Evolutionary conservation across 2,113 vertebrate genomes (phyloP).

Genomic region (Hemiscyllium ocellatum): DNA sequence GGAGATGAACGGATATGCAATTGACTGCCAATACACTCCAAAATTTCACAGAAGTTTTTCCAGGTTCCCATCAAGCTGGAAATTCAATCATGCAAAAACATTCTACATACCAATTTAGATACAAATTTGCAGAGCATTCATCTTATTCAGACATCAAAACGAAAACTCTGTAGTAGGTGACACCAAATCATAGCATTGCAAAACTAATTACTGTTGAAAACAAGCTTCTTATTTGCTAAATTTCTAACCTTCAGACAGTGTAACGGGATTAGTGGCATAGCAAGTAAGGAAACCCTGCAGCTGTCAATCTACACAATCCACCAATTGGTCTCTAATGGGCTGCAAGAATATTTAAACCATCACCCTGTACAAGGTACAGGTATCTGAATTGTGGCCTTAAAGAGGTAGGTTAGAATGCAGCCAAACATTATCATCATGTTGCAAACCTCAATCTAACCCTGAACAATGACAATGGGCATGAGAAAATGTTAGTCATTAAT

Average conservation of each 20-base stretch:
- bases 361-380: too few relatives aligned
- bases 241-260: not conserved
- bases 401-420: not conserved
- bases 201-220: not conserved
- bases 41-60: not conserved
- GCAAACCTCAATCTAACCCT: not conserved
- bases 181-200: not conserved
- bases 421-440: not conserved
- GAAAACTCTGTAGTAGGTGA: not conserved
- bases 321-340: not conserved
- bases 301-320: not conserved
- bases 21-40: not conserved
- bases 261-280: not conserved
- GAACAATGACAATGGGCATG: not conserved
- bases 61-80: not conserved
- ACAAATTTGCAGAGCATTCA: not conserved
- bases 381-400: not conserved
- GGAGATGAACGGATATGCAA: not conserved
- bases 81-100: not conserved
- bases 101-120: not conserved
- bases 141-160: not conserved
- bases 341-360: not conserved
- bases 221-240: not conserved
- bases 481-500: constrained; percentile 29
- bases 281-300: not conserved